Evolutionary conservation across 2,113 vertebrate genomes (phyloP), one percentile per base, ranked within the genome.

Genomic region (Vicugna pacos): DNA sequence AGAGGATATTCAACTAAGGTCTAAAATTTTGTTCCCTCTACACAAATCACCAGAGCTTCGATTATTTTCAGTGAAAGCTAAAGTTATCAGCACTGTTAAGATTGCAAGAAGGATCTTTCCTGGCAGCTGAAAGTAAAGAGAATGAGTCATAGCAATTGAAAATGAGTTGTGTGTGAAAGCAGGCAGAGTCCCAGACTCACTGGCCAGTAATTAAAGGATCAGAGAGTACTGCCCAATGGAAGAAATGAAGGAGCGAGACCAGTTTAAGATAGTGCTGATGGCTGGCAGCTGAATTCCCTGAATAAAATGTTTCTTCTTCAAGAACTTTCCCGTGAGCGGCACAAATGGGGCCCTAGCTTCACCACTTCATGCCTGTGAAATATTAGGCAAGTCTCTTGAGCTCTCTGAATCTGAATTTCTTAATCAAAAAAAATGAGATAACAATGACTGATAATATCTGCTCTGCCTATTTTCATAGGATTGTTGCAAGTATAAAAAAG

Each of bases 1-100:
- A 42, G 54, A 89, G 48, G 46, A 38, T 75, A 75, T 83, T 94
- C 75, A 91, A 8, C 72, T 67, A 92, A 93, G 54, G 46, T 46
- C 15, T 38, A 70, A 77, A 22, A 8, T 72, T 89, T 24, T 93
- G 56, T 83, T 90, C 17, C 60, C 19, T 60, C 46, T 64, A 70
- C 12, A 48, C 22, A 65, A 52, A 60, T 10, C 38, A 77, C 35
- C 32, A 85, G 28, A 90, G 15, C 15, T 82, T 42, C 81, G 52
- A 80, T 89, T 15, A 70, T 81, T 87, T 91, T 65, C 67, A 60
- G 11, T 65, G n/a, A 79, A 89, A 80, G 54, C 3, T 67, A 14
- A 96, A 80, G 79, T 85, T 65, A 89, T 22, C 20, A 22, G 89
- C 24, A 86, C 28, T 38, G 54, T 0, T 32, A 9, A 76, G 12